Evolutionary conservation across 2,888 invertebrate genomes (phyloP), one percentile per base, ranked within the genome.

Genomic region (Cactoblastis cactorum): DNA sequence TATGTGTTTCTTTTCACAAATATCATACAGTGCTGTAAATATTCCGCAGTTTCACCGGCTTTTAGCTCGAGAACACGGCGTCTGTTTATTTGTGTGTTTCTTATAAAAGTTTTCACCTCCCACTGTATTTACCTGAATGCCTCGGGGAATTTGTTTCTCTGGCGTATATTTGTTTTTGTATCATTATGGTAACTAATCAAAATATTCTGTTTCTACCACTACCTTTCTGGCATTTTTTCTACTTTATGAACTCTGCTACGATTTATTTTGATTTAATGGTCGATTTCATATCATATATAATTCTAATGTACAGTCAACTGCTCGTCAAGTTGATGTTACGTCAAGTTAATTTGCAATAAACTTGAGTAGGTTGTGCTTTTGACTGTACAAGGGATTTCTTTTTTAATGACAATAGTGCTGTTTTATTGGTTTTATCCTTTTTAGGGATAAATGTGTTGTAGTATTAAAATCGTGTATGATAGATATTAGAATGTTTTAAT

Each of bases 1-100:
- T n/a, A 28, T 2, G 28, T 28, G 37, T 37, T 37, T 37, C 2
- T 14, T 14, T 15, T 11, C 4, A 28, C 28, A 43, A 32, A 28
- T 43, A 22, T 5, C 14, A 43, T 15, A n/a, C 11, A 15, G 22
- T n/a, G 24, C 15, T 43, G 24, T 43, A 43, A 43, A 43, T 28
- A 28, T 43, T 43, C 43, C 28, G 22, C 46, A 34, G 35, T 47
- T 22, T 22, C 46, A 33, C 43, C 43, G 43, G 43, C 43, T 43
- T 43, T 43, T 28, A 43, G 43, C 28, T 28, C 28, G 15, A 14
- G 9, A 28, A 6, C 24, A 12, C n/a, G n/a, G 28, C 28, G 41
- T 41, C 52, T 55, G 56, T 58, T 58, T 58, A 58, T 58, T 58
- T 54, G 54, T 56, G 49, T 53, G 28, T 38, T 54, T 56, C 54